Evolutionary conservation across 1,140 invertebrate species (phyloP), one percentile per base, ranked within the genome.

Genomic region (Halyomorpha halys): DNA sequence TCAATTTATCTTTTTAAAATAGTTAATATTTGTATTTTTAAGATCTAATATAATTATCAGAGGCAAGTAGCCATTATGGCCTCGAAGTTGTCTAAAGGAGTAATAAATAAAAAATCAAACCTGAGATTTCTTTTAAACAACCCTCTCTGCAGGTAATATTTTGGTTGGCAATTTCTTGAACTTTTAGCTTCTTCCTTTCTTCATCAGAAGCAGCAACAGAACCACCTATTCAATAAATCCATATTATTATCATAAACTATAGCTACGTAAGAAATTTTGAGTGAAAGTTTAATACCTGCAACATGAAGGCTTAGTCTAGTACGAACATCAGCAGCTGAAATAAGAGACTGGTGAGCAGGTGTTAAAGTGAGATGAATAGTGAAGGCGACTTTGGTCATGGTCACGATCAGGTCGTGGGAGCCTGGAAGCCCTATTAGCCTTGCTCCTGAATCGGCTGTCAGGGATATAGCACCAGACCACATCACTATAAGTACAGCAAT

Each of bases 331-430:
- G 66, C 62, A 19, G 68, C 69, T 30, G 70, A 68, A 34, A 72
- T 67, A 59, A 71, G 66, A n/a, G 63, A 68, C 9, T 70, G 68
- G 39, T 68, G 68, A n/a, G 70, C 69, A 30, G 69, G 68, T 39
- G 66, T 64, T 5, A 72, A 59, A 13, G 63, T 62, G 3, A 72
- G 44, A 62, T 70, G 64, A n/a, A 66, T 68, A n/a, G 69, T 70
- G 47, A 68, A 71, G 16, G 64, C 70, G 27, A 63, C 65, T 49
- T 67, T 68, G 45, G 21, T 63, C 21, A 72, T 66, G 13, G 66
- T 61, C 21, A 69, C 61, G 61, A 66, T 69, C 44, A 72, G 49
- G 51, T 70, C 69, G 59, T 70, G 68, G n/a, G 49, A 45, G 18
- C 67, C 65, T 15, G 68, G 67, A 9, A 72, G 53, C 21, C 64